These are phyloP conservation scores for Lamproptera curius DNA, from an alignment of 2,888 invertebrate genomes.

Conservation along the genomic window DNA sequence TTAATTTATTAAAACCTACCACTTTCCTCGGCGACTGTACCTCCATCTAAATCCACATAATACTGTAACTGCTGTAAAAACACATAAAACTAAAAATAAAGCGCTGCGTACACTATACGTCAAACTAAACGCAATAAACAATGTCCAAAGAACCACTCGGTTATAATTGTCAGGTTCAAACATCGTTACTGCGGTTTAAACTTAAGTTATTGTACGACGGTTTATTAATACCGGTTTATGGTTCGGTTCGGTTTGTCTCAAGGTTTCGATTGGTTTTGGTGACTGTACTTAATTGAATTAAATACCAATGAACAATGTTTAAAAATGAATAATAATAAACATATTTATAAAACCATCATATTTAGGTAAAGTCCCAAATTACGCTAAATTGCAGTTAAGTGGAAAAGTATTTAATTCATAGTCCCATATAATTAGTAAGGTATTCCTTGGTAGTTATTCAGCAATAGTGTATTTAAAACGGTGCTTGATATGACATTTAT, in stretches of 20 bases:
- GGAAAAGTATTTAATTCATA: no score
- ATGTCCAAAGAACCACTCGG: conserved; percentile 48
- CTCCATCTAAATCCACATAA: conserved; percentile 32
- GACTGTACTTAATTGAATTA: no score
- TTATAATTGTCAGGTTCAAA: conserved; percentile 61
- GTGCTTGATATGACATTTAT: no score
- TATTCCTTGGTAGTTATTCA: no score
- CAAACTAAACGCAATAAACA: conserved; percentile 56
- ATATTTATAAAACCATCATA: no score
- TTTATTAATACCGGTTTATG: conserved; percentile 38
- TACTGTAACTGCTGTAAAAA: conserved; percentile 51
- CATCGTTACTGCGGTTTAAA: conserved; percentile 46
- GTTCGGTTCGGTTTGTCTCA: conserved; percentile 8
- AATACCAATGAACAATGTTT: no score
- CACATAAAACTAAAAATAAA: conserved; percentile 60
- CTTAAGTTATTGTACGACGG: conserved; percentile 47
- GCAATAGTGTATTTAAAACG: no score
- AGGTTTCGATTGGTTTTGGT: conserved; percentile 2
- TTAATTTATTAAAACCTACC: conserved; percentile 16
- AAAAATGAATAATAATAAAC: no score
- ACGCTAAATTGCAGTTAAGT: no score
- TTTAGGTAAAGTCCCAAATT: no score
- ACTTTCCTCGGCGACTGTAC: conserved; percentile 24
- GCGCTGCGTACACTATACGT: conserved; percentile 44
- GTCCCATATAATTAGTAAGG: no score